A percentile compares a stretch with the other conserved stretches of the same genome.
Evolutionary conservation across 1,140 invertebrate species (phyloP).

Genomic region (Atopsyche davidsoni): DNA sequence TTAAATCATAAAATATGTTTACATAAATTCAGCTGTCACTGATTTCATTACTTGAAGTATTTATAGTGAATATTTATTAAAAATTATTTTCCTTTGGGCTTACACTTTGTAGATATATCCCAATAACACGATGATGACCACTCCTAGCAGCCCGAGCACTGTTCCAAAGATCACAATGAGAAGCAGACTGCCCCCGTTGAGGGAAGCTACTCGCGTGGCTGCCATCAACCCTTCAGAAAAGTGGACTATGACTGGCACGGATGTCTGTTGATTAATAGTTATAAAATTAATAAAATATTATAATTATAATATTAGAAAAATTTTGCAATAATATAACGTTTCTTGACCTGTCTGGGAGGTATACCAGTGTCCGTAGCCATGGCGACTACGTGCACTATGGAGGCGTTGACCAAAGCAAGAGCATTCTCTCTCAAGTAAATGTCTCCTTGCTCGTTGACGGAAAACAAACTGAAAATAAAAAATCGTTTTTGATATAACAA

Average conservation of each 20-base stretch:
- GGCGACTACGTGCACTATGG: conserved; percentile 64
- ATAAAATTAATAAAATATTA: conserved; percentile 7
- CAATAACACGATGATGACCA: conserved; percentile 67
- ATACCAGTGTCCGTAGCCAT: conserved; percentile 74
- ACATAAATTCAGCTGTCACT: too few species aligned
- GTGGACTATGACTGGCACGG: conserved; percentile 69
- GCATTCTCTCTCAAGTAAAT: conserved; percentile 44
- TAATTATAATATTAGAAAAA: too few species aligned
- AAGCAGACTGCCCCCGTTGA: conserved; percentile 50
- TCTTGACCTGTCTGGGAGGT: conserved; percentile 58
- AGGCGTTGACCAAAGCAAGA: conserved; percentile 46
- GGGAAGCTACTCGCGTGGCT: conserved; percentile 45
- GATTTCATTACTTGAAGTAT: too few species aligned
- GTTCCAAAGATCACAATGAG: conserved; percentile 64
- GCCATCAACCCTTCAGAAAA: conserved; percentile 50
- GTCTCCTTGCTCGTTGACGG: conserved; percentile 48
- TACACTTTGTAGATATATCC: conserved; percentile 73
- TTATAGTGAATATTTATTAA: background rate
- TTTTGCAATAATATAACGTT: conserved; percentile 8
- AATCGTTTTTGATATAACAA: background rate
- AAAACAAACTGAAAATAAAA: conserved; percentile 41
- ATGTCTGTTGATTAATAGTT: conserved; percentile 45
- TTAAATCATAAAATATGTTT: too few species aligned
- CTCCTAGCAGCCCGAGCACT: conserved; percentile 62
- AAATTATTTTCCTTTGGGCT: too few species aligned